A percentile compares a stretch with the other conserved stretches of the same genome.
phyloP scores from a whole-genome alignment of 2,888 invertebrate genomes.

The Acanthopleura granulata region DNA sequence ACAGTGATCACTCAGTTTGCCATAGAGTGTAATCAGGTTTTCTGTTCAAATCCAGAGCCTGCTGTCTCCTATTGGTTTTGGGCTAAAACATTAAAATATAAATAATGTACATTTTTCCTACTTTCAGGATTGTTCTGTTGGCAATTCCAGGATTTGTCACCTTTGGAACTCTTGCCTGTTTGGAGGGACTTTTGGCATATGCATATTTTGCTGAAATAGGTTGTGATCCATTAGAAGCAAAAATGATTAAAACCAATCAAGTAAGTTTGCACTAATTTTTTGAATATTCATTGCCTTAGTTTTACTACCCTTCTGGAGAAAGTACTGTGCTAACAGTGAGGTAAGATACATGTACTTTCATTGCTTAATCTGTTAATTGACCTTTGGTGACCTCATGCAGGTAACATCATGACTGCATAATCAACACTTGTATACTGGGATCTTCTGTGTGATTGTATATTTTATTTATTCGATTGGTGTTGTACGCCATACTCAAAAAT shows the following conservation, averaged over 20 bases:
- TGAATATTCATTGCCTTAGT: neutral
- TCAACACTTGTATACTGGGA: too few relatives aligned
- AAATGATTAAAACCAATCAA: slow-evolving; percentile 19
- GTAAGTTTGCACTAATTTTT: neutral
- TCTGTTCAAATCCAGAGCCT: too few relatives aligned
- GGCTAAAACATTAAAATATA: too few relatives aligned
- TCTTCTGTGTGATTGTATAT: too few relatives aligned
- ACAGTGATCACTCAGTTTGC: too few relatives aligned
- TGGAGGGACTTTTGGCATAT: slow-evolving; percentile 17
- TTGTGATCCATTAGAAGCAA: slow-evolving; percentile 13
- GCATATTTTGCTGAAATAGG: slow-evolving; percentile 6
- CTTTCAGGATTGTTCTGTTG: slow-evolving; percentile 7
- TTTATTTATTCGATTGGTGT: too few relatives aligned
- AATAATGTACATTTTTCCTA: neutral
- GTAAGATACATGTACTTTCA: neutral
- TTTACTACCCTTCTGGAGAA: too few relatives aligned
- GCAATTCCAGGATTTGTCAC: slow-evolving; percentile 17
- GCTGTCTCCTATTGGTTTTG: too few relatives aligned
- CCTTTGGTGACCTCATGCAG: neutral
- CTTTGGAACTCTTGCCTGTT: slow-evolving; percentile 18
- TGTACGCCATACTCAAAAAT: too few relatives aligned
- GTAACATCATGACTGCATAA: neutral
- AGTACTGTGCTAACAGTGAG: neutral
- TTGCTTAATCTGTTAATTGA: neutral
- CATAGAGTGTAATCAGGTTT: too few relatives aligned